Evolutionary conservation across 2,888 invertebrate species (phyloP), one percentile per base, ranked within the genome.

Genomic region (Drosophila histrio): DNA sequence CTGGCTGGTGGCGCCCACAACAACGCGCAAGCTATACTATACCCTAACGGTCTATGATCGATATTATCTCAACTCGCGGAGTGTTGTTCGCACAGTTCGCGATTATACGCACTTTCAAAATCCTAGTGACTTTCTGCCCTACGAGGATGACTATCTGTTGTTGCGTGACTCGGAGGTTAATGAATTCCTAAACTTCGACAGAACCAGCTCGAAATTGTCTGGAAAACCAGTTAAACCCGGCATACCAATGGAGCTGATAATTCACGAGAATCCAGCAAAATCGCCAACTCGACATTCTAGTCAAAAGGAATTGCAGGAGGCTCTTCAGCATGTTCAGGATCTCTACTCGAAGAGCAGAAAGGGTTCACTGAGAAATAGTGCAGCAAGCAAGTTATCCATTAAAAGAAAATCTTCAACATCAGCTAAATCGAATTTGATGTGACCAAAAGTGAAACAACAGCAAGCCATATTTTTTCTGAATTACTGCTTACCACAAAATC

Each of bases 31-130:
- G 1, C 3, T 84, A 1, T 52, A 52, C 26, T 80, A 74, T 21
- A 69, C 84, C 0, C 9, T 80, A 1, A 84, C 84, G 3, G 41
- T 69, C 19, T 80, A 56, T 6, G 68, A 83, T 65, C 58, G 63
- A 0, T 47, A 47, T 11, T 66, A 66, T 21, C 13, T 52, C 0
- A 57, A 74, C 7, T 71, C 79, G 3, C 65, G 68, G 0, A 68
- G 68, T 11, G 64, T 84, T 1, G 7, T 80, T 4, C 67, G 84
- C 0, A 30, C n/a, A 0, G 30, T 74, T 3, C 60, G 84, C 2
- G 43, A 77, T 15, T 84, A 46, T 0, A 21, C 57, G 0, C 21
- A 34, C 5, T 41, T 30, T 1, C 79, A 80, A 38, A 59, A 63
- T 50, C 81, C 79, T 1, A 80, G 74, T 11, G 64, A 74, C 0